A percentile compares a stretch with the other conserved stretches of the same genome.
These are phyloP conservation scores for Amphimallon solstitiale DNA, from an alignment of 2,888 invertebrate species.

Conservation along the genomic window DNA sequence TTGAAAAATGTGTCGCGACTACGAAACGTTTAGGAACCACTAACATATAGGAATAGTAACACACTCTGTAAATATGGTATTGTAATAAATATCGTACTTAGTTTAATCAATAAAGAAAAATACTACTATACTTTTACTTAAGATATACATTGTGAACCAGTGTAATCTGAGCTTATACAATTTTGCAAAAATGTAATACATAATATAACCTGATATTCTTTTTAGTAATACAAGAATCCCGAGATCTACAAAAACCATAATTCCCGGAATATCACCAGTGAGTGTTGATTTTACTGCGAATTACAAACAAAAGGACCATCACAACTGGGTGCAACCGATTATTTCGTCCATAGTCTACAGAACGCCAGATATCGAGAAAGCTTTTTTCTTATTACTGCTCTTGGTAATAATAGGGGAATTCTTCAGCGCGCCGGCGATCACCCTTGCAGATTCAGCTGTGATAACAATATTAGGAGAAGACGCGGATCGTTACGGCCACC, in stretches of 20 bases:
- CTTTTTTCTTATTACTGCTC: constrained; percentile 92
- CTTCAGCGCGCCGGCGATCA: constrained; percentile 95
- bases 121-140: no score
- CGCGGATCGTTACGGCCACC: constrained; percentile 83
- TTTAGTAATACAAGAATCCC: constrained; percentile 57
- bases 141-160: no score
- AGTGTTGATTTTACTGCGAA: constrained; percentile 80
- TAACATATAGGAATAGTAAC: no score
- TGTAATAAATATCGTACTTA: no score
- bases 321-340: constrained; percentile 86
- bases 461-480: constrained; percentile 86
- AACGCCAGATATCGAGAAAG: constrained; percentile 90
- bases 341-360: constrained; percentile 95
- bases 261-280: constrained; percentile 76
- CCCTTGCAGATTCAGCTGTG: constrained; percentile 92
- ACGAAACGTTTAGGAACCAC: no score
- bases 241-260: constrained; percentile 61
- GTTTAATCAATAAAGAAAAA: no score
- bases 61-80: no score
- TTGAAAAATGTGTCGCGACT: no score
- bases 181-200: no score
- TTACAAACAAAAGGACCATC: constrained; percentile 76
- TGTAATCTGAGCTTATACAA: no score
- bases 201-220: no score
- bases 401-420: constrained; percentile 97